Base-by-base conservation (phyloP, 2,113 vertebrate species). In the Rhea americana region DNA sequence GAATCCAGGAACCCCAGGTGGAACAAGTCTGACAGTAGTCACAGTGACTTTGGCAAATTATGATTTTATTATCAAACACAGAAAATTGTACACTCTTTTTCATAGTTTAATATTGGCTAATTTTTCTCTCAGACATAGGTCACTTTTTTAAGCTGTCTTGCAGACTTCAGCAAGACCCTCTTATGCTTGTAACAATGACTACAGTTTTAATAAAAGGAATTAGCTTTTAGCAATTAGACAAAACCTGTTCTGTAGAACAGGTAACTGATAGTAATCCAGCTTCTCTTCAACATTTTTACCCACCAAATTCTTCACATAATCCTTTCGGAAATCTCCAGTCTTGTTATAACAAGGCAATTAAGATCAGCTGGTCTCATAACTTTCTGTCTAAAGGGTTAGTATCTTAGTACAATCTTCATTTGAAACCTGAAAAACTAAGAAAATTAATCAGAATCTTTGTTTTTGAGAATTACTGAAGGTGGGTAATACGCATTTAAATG, bases 1-100 rank as follows among this genome's bases (percentile, higher is more conserved):
- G 1, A 2, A 25, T 5, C 11, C 35, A 3, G 13, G 10, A 43
- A 20, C 1, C 35, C 30, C 6, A 3, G 1, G 20, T n/a, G 43
- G 66, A 50, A 9, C 28, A 2, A 48, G 48, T 28, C 55, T 32
- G 55, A 58, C 55, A 56, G 55, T 8, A 16, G 17, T 1, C 3
- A 1, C 51, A 20, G 53, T 1, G 0, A 10, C 53, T 47, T 47
- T 1, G 15, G 37, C 15, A 22, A n/a, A 16, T 14, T 7, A 5
- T 30, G 28, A 13, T 35, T 39, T 41, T 55, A 41, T 20, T 9
- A 13, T 7, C 4, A 10, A 7, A 5, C 32, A 25, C 7, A 61
- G 35, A 35, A 35, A 35, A 35, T 35, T 35, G 35, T 35, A 35
- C 35, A 35, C 35, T 35, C 35, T 35, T 35, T 35, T 35, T 35